Percentiles rank a stretch among this genome's conserved stretches.
Evolutionary conservation across 2,888 invertebrate genomes (phyloP).

Genomic region (Diarsia mendica): DNA sequence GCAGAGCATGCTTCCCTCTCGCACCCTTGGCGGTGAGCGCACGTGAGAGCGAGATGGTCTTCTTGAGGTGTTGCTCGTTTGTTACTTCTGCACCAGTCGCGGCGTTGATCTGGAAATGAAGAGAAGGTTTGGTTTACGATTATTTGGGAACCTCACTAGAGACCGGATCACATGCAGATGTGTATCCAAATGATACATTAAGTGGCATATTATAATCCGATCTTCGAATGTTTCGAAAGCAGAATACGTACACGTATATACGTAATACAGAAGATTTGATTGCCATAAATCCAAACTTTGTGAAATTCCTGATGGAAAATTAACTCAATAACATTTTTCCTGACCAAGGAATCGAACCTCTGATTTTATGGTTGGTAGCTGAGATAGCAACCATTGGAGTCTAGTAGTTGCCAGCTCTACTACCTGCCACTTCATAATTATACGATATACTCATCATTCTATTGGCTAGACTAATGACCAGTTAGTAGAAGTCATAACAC

Average conservation of each 20-base stretch:
- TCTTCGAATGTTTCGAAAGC: no score
- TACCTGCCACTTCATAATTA: no score
- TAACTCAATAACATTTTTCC: background rate
- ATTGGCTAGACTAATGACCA: background rate
- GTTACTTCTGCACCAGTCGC: conserved; percentile 65
- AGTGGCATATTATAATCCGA: no score
- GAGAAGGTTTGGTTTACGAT: background rate
- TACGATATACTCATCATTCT: no score
- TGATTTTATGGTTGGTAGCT: background rate
- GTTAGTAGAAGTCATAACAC: background rate
- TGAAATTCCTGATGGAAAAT: background rate
- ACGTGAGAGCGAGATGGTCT: conserved; percentile 68
- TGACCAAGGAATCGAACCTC: background rate
- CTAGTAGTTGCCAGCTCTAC: no score
- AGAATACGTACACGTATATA: no score
- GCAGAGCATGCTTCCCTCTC: conserved; percentile 62
- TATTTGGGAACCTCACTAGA: background rate
- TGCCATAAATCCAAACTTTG: background rate
- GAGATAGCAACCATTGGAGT: background rate
- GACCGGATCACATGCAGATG: background rate
- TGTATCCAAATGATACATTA: no score
- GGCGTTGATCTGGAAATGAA: conserved; percentile 61
- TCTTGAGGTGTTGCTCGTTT: conserved; percentile 65
- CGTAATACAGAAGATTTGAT: no score
- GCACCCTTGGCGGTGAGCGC: conserved; percentile 59